Percentiles rank a stretch among this genome's conserved stretches.
These are phyloP conservation scores for Helostoma temminkii DNA, from an alignment of 2,797 vertebrate genomes.

Conservation along the genomic window DNA sequence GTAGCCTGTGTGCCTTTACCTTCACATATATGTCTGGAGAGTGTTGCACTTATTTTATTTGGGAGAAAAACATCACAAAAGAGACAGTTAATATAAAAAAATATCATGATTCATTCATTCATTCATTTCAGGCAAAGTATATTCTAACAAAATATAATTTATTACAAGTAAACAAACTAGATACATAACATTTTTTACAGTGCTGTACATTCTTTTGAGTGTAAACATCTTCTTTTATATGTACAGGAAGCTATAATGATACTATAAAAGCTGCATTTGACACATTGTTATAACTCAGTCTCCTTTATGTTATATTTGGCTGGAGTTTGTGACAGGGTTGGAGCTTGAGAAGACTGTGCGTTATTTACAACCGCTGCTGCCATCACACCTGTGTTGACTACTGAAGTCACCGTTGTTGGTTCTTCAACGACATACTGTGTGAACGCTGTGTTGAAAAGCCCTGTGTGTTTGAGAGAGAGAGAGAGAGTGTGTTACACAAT, in stretches of 20 bases:
- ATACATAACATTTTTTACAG: slow-evolving; percentile 18
- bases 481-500: slow-evolving; percentile 16
- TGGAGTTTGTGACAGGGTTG: slow-evolving; percentile 14
- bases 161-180: slow-evolving; percentile 27
- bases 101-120: neutral
- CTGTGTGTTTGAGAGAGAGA: slow-evolving; percentile 55
- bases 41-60: neutral
- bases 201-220: slow-evolving; percentile 18
- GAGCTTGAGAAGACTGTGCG: slow-evolving; percentile 21
- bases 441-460: slow-evolving; percentile 73
- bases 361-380: neutral
- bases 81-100: neutral
- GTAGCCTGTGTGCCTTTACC: no score
- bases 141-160: slow-evolving; percentile 58
- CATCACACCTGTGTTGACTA: slow-evolving; percentile 55
- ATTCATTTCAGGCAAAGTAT: neutral
- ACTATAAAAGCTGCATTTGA: neutral
- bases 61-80: neutral
- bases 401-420: slow-evolving; percentile 43
- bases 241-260: neutral
- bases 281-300: slow-evolving; percentile 73
- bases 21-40: neutral
- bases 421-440: slow-evolving; percentile 75
- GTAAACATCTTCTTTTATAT: slow-evolving; percentile 25
- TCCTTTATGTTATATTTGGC: slow-evolving; percentile 70